Base-by-base conservation (phyloP, 1,140 invertebrate species). In the Latrodectus geometricus region DNA sequence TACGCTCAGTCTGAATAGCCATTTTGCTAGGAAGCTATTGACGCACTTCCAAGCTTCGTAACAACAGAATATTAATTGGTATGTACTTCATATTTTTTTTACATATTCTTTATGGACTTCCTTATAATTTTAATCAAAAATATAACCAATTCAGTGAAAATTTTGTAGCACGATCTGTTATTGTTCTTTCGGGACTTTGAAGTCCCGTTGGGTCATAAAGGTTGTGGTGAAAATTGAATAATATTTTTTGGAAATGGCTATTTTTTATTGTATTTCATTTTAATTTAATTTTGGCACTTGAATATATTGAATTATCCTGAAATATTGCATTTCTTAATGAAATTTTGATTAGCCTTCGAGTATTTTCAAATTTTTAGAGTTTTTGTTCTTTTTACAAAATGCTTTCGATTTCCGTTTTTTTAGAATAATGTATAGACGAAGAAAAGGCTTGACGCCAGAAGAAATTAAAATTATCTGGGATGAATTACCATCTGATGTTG, bases 361-460 rank as follows among this genome's bases (percentile, higher is more conserved):
- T 75, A 75, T 75, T 75, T 75, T 52, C 54, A 56, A 75, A 75
- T 54, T 75, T 75, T 75, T 75, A 75, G 73, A 75, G 48, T 75
- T 75, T 56, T 14, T 14, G 8, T 56, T 14, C 54, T 14, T 56
- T 56, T 75, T 54, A 75, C 54, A 56, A 56, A 56, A 52, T 75
- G 14, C 48, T 52, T 75, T 75, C 50, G 73, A 75, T 75, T 75
- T 75, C 54, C 14, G 14, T 56, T 52, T 75, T 79, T 69, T 68
- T 79, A 79, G 54, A 79, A 61, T 65, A 20, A 50, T 79, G 61
- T 35, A 61, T 68, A 79, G 15, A 79, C 54, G 77, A 20, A 23
- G 54, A 79, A 79, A 79, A 50, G 77, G 77, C 54, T 69, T 79
- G 77, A 79, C 48, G 54, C 61, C n/a, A n/a, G n/a, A n/a, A n/a